A percentile compares a stretch with the other conserved stretches of the same genome.
phyloP scores from a whole-genome alignment of 2,797 vertebrate genomes.

The Smutsia temminckii region DNA sequence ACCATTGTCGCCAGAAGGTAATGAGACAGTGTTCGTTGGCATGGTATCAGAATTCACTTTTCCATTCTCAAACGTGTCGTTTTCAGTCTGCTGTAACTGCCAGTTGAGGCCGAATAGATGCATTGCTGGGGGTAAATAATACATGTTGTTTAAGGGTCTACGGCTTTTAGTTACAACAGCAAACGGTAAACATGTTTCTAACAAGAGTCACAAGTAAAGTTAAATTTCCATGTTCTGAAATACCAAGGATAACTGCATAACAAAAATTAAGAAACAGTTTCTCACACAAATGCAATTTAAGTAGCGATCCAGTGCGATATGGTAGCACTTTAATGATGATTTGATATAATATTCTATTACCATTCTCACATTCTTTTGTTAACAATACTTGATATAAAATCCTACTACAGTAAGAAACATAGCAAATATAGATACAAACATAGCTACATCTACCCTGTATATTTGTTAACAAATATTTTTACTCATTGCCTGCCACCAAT shows the following conservation, averaged over 20 bases:
- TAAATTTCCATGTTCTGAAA: slow-evolving; percentile 36
- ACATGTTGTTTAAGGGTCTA: slow-evolving; percentile 74
- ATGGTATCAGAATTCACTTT: slow-evolving; percentile 92
- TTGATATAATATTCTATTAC: not conserved
- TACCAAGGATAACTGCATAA: not conserved
- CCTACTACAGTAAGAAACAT: not conserved
- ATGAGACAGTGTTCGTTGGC: slow-evolving; percentile 92
- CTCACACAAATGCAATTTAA: not conserved
- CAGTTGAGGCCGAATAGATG: slow-evolving; percentile 99
- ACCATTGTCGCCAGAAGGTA: slow-evolving; percentile 94
- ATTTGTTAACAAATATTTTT: not conserved
- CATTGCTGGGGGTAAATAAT: slow-evolving; percentile 91
- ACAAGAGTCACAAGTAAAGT: slow-evolving; percentile 56
- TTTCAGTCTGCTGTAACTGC: slow-evolving; percentile 98
- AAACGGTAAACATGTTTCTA: not conserved
- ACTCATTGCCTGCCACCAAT: not conserved
- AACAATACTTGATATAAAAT: not conserved
- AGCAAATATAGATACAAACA: not conserved
- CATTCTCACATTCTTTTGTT: not conserved
- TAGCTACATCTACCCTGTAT: not conserved
- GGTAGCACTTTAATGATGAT: not conserved
- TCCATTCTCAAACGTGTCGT: slow-evolving; percentile 97
- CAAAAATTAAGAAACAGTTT: not conserved
- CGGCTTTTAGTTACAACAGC: slow-evolving; percentile 52
- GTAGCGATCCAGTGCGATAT: not conserved